phyloP scores from a whole-genome alignment of 2,888 invertebrate species.

The Dexiosoma caninum region DNA sequence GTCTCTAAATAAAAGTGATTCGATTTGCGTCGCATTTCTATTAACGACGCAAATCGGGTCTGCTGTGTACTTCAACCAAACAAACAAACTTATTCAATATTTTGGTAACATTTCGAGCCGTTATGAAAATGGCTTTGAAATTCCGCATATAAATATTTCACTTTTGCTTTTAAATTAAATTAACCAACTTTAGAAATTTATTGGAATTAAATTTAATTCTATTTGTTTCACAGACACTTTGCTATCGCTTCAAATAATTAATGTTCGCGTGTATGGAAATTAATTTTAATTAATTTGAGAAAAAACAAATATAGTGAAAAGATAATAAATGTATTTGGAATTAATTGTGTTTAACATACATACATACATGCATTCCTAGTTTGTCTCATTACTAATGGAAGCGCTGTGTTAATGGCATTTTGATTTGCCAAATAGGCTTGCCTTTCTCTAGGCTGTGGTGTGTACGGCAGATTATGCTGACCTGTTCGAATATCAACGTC shows the following conservation, averaged over 20 bases:
- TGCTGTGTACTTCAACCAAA: too few species aligned
- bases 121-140: too few species aligned
- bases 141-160: too few species aligned
- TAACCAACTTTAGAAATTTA: too few species aligned
- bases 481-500: constrained; percentile 56
- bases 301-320: too few species aligned
- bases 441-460: constrained; percentile 72
- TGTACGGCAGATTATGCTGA: constrained; percentile 71
- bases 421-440: constrained; percentile 75
- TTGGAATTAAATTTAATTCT: too few species aligned
- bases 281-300: constrained; percentile 1
- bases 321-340: neutral
- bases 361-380: constrained; percentile 83
- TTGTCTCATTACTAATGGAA: constrained; percentile 83
- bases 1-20: too few species aligned
- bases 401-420: constrained; percentile 78
- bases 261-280: neutral
- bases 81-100: too few species aligned
- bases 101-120: too few species aligned
- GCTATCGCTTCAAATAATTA: neutral
- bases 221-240: neutral
- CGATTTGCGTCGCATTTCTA: too few species aligned
- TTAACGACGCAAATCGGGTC: too few species aligned
- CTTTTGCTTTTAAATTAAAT: too few species aligned
- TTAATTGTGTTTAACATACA: constrained; percentile 67